Base-by-base conservation (phyloP, 2,113 vertebrate species). In the Tragelaphus scriptus region DNA sequence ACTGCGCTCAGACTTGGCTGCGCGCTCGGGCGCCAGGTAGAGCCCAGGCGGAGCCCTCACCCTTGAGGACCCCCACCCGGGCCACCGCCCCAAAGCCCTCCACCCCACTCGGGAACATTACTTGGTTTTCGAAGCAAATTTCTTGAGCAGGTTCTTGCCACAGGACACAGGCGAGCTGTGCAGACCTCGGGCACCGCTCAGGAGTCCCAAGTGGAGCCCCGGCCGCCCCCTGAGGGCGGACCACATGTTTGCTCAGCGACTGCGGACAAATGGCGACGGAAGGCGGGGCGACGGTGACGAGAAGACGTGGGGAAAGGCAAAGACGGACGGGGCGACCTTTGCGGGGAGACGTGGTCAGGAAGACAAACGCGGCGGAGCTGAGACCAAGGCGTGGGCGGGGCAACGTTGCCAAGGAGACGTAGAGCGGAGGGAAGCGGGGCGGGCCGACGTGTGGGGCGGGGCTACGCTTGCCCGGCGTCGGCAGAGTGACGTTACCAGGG, bases 231-330 rank as follows among this genome's bases (percentile, higher is more conserved):
- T 4, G 21, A 84, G 51, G 25, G 10, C 36, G 4, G 5, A 26
- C 53, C 93, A 95, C 97, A 98, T 98, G 26, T 28, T 49, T 3
- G 2, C 12, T 3, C 3, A 3, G 3, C 5, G 12, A 14, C 63
- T 0, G 5, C 25, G 2, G 6, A 56, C 51, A 7, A 4, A 75
- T 44, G 3, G 0, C 5, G 26, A 9, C 19, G 14, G 0, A 8
- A 3, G 9, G n/a, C 5, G 8, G n/a, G 40, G 3, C 53, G 6
- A 11, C 25, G 6, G 7, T 8, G 40, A 16, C 26, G 17, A 0
- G 26, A 2, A n/a, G 32, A 15, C 44, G 53, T 3, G 44, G 2
- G 13, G 15, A 5, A 55, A 10, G 36, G 14, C 56, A 71, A 71
- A 71, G n/a, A 4, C n/a, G 21, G 8, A 36, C 8, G 2, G 2